Percentiles rank a stretch among this genome's conserved stretches.
These are phyloP conservation scores for Ochropleura plecta DNA, from an alignment of 2,888 invertebrate genomes.

Conservation along the genomic window DNA sequence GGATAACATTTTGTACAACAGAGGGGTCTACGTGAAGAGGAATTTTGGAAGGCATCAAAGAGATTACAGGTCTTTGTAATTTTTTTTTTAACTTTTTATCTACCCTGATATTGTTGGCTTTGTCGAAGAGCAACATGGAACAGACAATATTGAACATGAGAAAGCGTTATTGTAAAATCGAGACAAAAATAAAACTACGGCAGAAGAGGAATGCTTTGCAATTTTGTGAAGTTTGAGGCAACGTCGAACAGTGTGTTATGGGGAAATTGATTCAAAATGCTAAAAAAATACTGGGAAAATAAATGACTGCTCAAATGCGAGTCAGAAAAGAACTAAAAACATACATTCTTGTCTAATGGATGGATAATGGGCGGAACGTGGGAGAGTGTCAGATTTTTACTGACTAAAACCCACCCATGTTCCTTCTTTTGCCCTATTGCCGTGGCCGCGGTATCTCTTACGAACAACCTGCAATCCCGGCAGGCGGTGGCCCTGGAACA, in stretches of 20 bases:
- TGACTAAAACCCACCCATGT: too few relatives aligned
- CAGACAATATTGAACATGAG: constrained; percentile 27
- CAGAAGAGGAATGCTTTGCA: constrained; percentile 13
- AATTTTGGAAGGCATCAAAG: constrained; percentile 57
- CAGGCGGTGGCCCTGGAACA: too few relatives aligned
- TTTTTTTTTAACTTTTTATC: constrained; percentile 32
- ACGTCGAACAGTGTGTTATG: neutral
- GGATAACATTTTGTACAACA: constrained; percentile 32
- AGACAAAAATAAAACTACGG: constrained; percentile 31
- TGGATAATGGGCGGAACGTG: too few relatives aligned
- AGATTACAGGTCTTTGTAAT: constrained; percentile 46
- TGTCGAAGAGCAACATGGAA: constrained; percentile 13
- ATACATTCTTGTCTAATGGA: too few relatives aligned
- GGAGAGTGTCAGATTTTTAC: too few relatives aligned
- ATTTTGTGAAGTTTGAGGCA: constrained; percentile 5
- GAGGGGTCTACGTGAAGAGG: constrained; percentile 9
- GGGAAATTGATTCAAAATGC: neutral
- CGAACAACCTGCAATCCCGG: too few relatives aligned
- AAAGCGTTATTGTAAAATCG: constrained; percentile 20
- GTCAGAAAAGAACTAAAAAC: too few relatives aligned
- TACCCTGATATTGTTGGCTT: constrained; percentile 31
- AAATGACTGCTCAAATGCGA: too few relatives aligned
- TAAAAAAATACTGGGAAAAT: neutral
- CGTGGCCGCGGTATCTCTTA: too few relatives aligned
- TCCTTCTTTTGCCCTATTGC: too few relatives aligned